These are phyloP conservation scores for Himalopsyche anomala DNA, from an alignment of 2,888 invertebrate genomes.

Conservation along the genomic window DNA sequence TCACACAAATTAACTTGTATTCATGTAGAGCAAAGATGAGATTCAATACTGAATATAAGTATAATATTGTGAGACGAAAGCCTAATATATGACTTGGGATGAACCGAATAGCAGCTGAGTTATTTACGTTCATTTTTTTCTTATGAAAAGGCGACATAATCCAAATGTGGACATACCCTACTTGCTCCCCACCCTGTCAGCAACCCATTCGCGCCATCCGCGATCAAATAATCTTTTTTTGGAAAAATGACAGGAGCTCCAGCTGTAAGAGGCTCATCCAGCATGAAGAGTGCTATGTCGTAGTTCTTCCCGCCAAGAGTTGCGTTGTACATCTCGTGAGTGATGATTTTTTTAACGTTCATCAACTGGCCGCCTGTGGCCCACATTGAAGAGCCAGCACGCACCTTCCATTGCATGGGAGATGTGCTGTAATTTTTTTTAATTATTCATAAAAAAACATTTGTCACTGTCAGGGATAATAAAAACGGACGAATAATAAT, in stretches of 20 bases:
- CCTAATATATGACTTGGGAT: too few species aligned
- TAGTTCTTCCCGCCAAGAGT: constrained; percentile 68
- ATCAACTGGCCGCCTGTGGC: constrained; percentile 70
- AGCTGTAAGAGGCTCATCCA: constrained; percentile 69
- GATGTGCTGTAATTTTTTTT: constrained; percentile 48
- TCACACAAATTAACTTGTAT: too few species aligned
- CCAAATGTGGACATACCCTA: constrained; percentile 67
- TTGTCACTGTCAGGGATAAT: not conserved
- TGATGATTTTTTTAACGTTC: constrained; percentile 68
- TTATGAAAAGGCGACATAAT: too few species aligned
- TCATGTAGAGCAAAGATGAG: too few species aligned
- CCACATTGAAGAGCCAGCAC: constrained; percentile 68
- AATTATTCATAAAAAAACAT: not conserved
- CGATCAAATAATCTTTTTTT: constrained; percentile 67
- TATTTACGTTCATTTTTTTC: too few species aligned
- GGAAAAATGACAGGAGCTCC: constrained; percentile 69
- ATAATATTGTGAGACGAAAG: too few species aligned
- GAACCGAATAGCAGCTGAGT: too few species aligned
- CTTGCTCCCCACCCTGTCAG: constrained; percentile 74
- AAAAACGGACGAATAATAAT: too few species aligned
- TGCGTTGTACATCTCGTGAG: constrained; percentile 70
- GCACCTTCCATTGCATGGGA: constrained; percentile 49
- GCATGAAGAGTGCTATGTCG: constrained; percentile 72
- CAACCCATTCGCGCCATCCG: constrained; percentile 70
- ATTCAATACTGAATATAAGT: too few species aligned